These are phyloP conservation scores for Melanogrammus aeglefinus DNA, from an alignment of 2,797 vertebrate genomes.

Conservation along the genomic window DNA sequence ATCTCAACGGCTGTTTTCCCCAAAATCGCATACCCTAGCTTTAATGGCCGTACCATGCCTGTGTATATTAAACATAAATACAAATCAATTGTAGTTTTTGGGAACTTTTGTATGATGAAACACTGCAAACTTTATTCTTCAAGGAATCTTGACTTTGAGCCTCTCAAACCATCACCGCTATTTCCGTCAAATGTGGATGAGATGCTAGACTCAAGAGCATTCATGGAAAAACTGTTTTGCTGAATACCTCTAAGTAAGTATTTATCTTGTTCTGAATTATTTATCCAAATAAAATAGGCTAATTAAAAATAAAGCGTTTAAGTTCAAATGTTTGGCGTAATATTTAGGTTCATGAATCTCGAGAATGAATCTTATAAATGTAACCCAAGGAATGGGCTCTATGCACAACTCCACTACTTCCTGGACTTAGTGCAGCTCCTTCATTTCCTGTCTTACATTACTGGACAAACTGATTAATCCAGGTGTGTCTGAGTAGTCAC, in stretches of 20 bases:
- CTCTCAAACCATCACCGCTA: constrained; percentile 7
- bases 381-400: not conserved
- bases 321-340: not conserved
- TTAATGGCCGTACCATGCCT: not conserved
- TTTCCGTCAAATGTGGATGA: constrained; percentile 13
- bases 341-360: not conserved
- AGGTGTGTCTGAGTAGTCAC: too few relatives aligned
- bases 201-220: not conserved
- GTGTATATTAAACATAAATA: not conserved
- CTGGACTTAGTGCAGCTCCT: too few relatives aligned
- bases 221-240: constrained; percentile 33
- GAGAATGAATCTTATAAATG: not conserved
- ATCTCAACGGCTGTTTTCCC: too few relatives aligned
- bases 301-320: constrained; percentile 38
- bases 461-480: too few relatives aligned
- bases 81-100: not conserved
- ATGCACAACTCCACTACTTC: too few relatives aligned
- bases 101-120: constrained; percentile 6
- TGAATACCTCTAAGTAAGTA: constrained; percentile 38
- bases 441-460: too few relatives aligned
- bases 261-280: constrained; percentile 26
- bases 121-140: constrained; percentile 19
- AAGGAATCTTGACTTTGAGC: constrained; percentile 6
- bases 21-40: too few relatives aligned
- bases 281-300: constrained; percentile 43